A percentile compares a stretch with the other conserved stretches of the same genome.
Conservation (phyloP, 2,888 invertebrate genomes). For the Hedychridium roseum region DNA sequence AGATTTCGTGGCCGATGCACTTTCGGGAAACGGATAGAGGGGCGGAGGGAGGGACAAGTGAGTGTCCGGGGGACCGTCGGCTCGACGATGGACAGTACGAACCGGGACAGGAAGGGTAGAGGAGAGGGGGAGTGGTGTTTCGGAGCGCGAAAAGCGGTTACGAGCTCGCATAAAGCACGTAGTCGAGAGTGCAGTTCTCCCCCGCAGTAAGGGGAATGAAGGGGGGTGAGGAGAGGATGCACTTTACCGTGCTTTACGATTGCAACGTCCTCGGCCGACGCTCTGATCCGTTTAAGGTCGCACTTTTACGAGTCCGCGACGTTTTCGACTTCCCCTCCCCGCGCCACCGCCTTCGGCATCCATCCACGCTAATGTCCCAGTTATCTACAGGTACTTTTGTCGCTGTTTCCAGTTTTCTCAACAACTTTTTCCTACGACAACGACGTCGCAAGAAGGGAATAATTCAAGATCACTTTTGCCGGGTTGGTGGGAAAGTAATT, state of each 20-base stretch:
- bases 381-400: too few species aligned
- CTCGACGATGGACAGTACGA: not conserved
- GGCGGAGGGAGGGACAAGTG: not conserved
- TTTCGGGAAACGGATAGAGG: not conserved
- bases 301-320: slow-evolving; percentile 17
- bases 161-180: slow-evolving; percentile 15
- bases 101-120: not conserved
- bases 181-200: slow-evolving; percentile 5
- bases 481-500: too few species aligned
- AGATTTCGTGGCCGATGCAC: too few species aligned
- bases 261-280: slow-evolving; percentile 19
- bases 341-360: too few species aligned
- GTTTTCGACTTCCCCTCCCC: too few species aligned
- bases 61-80: too few species aligned
- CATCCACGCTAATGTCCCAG: too few species aligned
- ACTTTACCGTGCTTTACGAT: slow-evolving; percentile 12
- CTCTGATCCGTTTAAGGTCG: slow-evolving; percentile 10
- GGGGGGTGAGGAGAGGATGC: too few species aligned
- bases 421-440: too few species aligned
- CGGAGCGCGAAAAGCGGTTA: slow-evolving; percentile 20
- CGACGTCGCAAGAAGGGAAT: too few species aligned
- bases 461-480: too few species aligned
- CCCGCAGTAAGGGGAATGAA: not conserved
- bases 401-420: too few species aligned
- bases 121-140: slow-evolving; percentile 8